Evolutionary conservation across 2,797 vertebrate species (phyloP).

Genomic region (Chaenodraco wilsoni): DNA sequence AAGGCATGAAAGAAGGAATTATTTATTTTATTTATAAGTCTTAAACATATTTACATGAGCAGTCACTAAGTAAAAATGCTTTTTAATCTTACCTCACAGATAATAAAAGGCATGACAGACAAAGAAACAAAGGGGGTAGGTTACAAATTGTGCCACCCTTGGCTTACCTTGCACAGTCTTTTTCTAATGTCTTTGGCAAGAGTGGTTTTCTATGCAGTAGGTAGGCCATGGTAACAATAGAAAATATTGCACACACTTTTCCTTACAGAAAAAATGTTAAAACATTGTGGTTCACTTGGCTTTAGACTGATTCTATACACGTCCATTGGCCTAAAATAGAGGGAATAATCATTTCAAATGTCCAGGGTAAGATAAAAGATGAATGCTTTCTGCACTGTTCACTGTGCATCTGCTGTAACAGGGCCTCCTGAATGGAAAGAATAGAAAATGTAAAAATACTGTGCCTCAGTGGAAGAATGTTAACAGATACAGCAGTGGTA

Average conservation of each 20-base stretch:
- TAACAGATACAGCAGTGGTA: conserved; percentile 32
- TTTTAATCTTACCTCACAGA: conserved; percentile 35
- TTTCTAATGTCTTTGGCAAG: conserved; percentile 87
- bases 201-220: conserved; percentile 81
- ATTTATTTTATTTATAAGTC: conserved; percentile 65
- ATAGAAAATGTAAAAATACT: conserved; percentile 62
- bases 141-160: conserved; percentile 78
- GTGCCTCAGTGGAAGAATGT: conserved; percentile 20
- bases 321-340: conserved; percentile 74
- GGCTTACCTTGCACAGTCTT: conserved; percentile 75
- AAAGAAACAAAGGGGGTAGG: conserved; percentile 46
- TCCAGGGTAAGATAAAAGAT: conserved; percentile 31
- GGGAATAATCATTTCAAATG: conserved; percentile 36
- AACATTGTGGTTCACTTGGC: conserved; percentile 76
- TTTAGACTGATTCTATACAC: conserved; percentile 44
- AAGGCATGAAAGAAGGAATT: conserved; percentile 3
- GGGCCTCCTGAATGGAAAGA: conserved; percentile 73
- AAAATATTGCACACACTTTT: conserved; percentile 91
- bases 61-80: conserved; percentile 57
- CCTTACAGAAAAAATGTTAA: conserved; percentile 83
- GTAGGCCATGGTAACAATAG: conserved; percentile 79
- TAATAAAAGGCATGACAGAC: conserved; percentile 63
- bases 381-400: conserved; percentile 41
- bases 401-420: conserved; percentile 72
- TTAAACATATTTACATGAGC: conserved; percentile 68